These are phyloP conservation scores for Chymomyza procnemis DNA, from an alignment of 2,888 invertebrate species.

Conservation along the genomic window DNA sequence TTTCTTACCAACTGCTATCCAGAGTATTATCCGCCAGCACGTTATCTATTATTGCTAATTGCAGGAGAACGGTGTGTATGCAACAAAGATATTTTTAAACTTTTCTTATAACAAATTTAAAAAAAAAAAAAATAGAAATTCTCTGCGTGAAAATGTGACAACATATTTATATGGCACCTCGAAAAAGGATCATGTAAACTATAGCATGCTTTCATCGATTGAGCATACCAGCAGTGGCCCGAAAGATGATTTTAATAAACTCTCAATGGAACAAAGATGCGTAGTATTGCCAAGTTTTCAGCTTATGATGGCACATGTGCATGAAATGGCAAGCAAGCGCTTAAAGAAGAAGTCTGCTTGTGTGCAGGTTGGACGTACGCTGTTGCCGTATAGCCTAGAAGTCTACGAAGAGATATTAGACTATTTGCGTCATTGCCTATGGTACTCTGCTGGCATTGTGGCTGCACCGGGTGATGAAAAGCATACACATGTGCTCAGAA, in stretches of 20 bases:
- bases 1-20: constrained; percentile 91
- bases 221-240: constrained; percentile 76
- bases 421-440: constrained; percentile 89
- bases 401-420: constrained; percentile 86
- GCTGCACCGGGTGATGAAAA: constrained; percentile 81
- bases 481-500: constrained; percentile 83
- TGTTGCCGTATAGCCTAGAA: constrained; percentile 85
- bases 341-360: constrained; percentile 81
- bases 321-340: constrained; percentile 83
- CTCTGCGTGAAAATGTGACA: constrained; percentile 76
- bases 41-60: constrained; percentile 89
- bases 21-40: constrained; percentile 87
- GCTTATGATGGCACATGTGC: constrained; percentile 85
- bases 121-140: constrained; percentile 64
- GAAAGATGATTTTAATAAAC: constrained; percentile 73
- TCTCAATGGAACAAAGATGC: constrained; percentile 73
- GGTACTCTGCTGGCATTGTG: constrained; percentile 82
- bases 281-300: constrained; percentile 85
- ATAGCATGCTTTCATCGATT: constrained; percentile 75
- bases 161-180: constrained; percentile 84
- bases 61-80: constrained; percentile 87
- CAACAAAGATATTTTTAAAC: neutral
- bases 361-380: constrained; percentile 83
- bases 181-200: constrained; percentile 80
- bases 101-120: neutral